These are phyloP conservation scores for Lepidotrigona ventralis DNA, from an alignment of 1,140 invertebrate species.

Conservation along the genomic window DNA sequence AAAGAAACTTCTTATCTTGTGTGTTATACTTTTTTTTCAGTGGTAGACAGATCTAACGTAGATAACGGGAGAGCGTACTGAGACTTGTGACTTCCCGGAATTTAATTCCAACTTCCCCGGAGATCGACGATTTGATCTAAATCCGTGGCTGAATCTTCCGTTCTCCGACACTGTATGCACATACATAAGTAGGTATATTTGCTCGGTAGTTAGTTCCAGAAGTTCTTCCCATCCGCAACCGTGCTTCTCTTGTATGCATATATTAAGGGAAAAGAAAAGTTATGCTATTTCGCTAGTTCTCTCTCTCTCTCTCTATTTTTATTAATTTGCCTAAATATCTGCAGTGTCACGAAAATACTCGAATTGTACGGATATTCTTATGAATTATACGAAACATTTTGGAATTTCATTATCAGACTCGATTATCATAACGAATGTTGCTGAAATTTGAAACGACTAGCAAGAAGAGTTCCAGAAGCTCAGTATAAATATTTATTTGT, in stretches of 20 bases:
- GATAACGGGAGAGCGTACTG: constrained; percentile 4
- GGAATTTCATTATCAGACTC: neutral
- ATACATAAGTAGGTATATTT: constrained; percentile 22
- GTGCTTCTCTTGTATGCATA: neutral
- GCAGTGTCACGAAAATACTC: neutral
- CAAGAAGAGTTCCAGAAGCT: too few species aligned
- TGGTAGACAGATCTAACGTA: neutral
- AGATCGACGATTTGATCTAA: constrained; percentile 30
- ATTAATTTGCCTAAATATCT: neutral
- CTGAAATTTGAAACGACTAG: neutral
- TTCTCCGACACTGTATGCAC: neutral
- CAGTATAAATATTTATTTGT: too few species aligned
- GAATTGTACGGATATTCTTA: neutral
- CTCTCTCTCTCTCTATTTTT: too few species aligned
- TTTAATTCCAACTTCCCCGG: constrained; percentile 23
- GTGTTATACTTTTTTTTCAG: constrained; percentile 21
- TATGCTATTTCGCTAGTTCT: too few species aligned
- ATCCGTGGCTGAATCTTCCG: constrained; percentile 14
- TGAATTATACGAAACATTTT: neutral
- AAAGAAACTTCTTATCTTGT: neutral
- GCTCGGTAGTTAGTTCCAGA: neutral
- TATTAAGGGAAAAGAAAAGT: neutral
- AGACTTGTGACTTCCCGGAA: constrained; percentile 14
- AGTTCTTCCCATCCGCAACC: neutral
- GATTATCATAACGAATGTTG: neutral